Base-by-base conservation (phyloP, 2,888 invertebrate species). In the Dryobotodes eremita region DNA sequence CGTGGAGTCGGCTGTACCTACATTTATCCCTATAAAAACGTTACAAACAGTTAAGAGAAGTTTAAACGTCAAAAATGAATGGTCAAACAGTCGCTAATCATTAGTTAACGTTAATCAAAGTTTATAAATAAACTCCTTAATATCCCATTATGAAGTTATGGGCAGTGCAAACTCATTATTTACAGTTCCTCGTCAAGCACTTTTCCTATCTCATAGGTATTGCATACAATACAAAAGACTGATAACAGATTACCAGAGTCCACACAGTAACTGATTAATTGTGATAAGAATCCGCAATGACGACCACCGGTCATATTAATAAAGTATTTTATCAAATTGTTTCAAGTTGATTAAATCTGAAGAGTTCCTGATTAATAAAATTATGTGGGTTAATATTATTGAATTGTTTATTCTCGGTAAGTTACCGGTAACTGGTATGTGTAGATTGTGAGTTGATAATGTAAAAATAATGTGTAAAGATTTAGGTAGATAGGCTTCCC, bases 201-300 rank as follows among this genome's bases (percentile, higher is more conserved):
- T 57, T 31, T 36, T 15, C 23, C n/a, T 50, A 42, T 26, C 71
- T 31, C 7, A 42, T 42, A 42, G 15, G 46, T 15, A 50, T 68
- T 48, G 36, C 20, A 71, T 53, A 48, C 46, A 59, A 31, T 64
- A 75, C 69, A n/a, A 65, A 80, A 65, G 61, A 48, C 46, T 59
- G 71, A 83, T 86, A 86, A 53, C 36, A 20, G 26, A 62, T 71
- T 36, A 75, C 17, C 46, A 42, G 23, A 62, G 1, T 46, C 17
- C 55, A 62, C n/a, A 57, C 26, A 62, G 23, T 70, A 59, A 62
- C 71, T 83, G 68, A 77, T 82, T 82, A 68, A 59, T n/a, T 48
- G 17, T 23, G 78, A 86, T 83, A 77, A 83, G 50, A 69, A 62
- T 62, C 17, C 66, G 48, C 77, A 82, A 71, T 75, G 53, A 70